Percentiles rank a stretch among this genome's conserved stretches.
Evolutionary conservation across 2,888 invertebrate genomes (phyloP).

Genomic region (Bellardia bayeri): DNA sequence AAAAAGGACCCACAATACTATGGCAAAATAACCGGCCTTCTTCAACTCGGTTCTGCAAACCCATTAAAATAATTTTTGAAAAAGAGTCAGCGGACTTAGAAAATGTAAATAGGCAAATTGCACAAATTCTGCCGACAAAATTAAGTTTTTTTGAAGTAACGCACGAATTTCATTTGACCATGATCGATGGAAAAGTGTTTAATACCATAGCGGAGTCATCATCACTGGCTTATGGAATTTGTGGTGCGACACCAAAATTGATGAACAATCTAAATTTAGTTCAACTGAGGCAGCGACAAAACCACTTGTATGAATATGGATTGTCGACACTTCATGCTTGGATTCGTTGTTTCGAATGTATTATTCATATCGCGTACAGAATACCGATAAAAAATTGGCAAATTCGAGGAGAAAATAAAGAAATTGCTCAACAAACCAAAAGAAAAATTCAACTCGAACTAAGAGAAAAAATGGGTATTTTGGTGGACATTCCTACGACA

Average conservation of each 20-base stretch:
- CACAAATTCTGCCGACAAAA: constrained; percentile 1
- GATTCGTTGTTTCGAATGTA: constrained; percentile 21
- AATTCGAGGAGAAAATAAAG: constrained; percentile 32
- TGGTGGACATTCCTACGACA: constrained; percentile 7
- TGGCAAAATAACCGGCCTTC: neutral
- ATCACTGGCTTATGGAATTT: too few species aligned
- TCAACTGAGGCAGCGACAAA: constrained; percentile 36
- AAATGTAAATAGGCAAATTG: neutral
- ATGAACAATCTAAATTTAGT: constrained; percentile 32
- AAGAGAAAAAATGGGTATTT: constrained; percentile 32
- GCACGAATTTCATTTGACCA: constrained; percentile 1
- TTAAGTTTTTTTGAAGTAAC: neutral
- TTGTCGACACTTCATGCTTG: constrained; percentile 25
- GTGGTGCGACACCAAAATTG: neutral
- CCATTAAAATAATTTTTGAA: neutral
- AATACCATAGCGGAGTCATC: too few species aligned
- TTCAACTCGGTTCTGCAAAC: neutral
- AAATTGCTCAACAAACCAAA: constrained; percentile 21
- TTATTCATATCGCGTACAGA: constrained; percentile 25
- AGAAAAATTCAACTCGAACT: constrained; percentile 39
- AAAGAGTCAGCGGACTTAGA: neutral
- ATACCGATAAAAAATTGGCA: constrained; percentile 34
- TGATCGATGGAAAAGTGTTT: too few species aligned
- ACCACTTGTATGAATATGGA: constrained; percentile 15
- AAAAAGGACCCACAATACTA: neutral